Percentiles rank a stretch among this genome's conserved stretches.
phyloP scores from a whole-genome alignment of 2,888 invertebrate species.

The Odontocerum albicorne region DNA sequence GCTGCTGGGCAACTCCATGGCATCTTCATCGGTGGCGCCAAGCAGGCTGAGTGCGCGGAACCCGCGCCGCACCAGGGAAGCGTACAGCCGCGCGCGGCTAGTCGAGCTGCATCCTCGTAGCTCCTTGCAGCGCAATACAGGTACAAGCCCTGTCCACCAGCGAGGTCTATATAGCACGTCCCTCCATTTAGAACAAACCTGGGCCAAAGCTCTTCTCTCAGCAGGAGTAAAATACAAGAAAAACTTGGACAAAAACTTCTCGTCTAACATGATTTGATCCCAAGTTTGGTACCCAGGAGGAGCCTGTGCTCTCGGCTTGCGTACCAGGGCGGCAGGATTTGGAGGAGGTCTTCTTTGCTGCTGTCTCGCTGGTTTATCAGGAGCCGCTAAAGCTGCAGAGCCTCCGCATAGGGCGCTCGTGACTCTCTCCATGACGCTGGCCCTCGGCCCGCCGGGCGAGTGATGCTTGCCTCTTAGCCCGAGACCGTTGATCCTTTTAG shows the following conservation, averaged over 20 bases:
- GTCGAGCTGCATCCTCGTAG: slow-evolving; percentile 60
- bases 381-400: slow-evolving; percentile 48
- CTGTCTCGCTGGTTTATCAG: slow-evolving; percentile 38
- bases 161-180: slow-evolving; percentile 83
- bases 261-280: slow-evolving; percentile 80
- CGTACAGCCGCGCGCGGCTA: slow-evolving; percentile 62
- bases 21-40: slow-evolving; percentile 88
- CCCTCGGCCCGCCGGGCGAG: slow-evolving; percentile 56
- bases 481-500: slow-evolving; percentile 85
- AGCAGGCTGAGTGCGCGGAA: slow-evolving; percentile 83
- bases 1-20: slow-evolving; percentile 82
- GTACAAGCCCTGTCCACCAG: slow-evolving; percentile 85
- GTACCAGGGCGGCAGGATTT: slow-evolving; percentile 44
- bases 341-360: slow-evolving; percentile 49
- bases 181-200: slow-evolving; percentile 84
- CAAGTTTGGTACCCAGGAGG: slow-evolving; percentile 60
- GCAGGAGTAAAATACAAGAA: slow-evolving; percentile 79
- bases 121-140: slow-evolving; percentile 85
- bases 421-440: slow-evolving; percentile 84
- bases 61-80: slow-evolving; percentile 79
- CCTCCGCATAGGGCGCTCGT: slow-evolving; percentile 85
- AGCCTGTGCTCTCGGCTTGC: slow-evolving; percentile 43
- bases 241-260: slow-evolving; percentile 80
- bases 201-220: slow-evolving; percentile 79
- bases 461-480: slow-evolving; percentile 67